Evolutionary conservation across 2,113 vertebrate species (phyloP).

Genomic region (Istiophorus platypterus): DNA sequence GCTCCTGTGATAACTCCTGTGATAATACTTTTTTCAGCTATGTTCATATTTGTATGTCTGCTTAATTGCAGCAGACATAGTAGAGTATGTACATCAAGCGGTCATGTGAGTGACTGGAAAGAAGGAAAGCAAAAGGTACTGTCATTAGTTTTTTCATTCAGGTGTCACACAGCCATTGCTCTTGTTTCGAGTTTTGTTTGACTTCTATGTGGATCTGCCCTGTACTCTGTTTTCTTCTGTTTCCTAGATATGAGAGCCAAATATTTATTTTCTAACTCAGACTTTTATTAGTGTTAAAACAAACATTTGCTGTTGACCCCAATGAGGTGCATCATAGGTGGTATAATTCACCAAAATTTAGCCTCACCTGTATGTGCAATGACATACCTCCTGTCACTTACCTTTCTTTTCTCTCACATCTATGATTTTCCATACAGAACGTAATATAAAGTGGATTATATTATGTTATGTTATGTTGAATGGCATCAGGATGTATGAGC

Average conservation of each 20-base stretch:
- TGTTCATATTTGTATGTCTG: slow-evolving; percentile 2
- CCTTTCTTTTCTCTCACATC: background rate
- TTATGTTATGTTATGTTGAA: background rate
- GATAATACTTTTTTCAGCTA: background rate
- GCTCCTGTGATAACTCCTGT: background rate
- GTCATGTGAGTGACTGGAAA: background rate
- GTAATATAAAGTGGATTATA: background rate
- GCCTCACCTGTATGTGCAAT: background rate
- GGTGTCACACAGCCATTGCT: background rate
- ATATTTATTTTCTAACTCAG: slow-evolving; percentile 51
- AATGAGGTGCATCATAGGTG: slow-evolving; percentile 9
- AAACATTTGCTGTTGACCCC: slow-evolving; percentile 35
- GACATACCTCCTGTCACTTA: background rate
- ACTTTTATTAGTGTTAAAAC: slow-evolving; percentile 27
- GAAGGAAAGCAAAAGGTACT: background rate
- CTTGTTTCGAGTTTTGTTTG: slow-evolving; percentile 40
- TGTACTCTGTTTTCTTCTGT: slow-evolving; percentile 56
- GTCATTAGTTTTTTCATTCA: slow-evolving; percentile 8
- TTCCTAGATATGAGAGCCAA: slow-evolving; percentile 33
- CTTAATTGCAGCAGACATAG: slow-evolving; percentile 2
- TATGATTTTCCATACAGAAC: background rate
- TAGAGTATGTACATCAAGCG: slow-evolving; percentile 18
- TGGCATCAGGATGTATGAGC: background rate
- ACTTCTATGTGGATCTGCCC: slow-evolving; percentile 40
- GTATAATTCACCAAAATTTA: slow-evolving; percentile 1